Base-by-base conservation (phyloP, 1,140 invertebrate genomes). In the Drosophila serrata region DNA sequence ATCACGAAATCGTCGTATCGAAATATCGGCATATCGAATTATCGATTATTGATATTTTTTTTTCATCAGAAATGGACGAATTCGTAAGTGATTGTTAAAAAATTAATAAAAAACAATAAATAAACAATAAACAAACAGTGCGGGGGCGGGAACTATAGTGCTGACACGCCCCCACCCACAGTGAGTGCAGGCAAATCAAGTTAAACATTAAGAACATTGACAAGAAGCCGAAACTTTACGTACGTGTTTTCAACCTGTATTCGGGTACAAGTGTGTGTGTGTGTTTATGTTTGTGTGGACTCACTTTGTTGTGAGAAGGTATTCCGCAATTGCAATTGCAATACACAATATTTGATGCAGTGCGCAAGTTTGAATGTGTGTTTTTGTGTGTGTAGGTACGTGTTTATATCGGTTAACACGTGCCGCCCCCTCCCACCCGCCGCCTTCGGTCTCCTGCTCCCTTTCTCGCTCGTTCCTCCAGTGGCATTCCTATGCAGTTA, bases 221-320 rank as follows among this genome's bases (percentile, higher is more conserved):
- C 19, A 37, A 27, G 35, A 58, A 72, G 27, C 46, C 69, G 56
- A 74, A 74, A 62, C 53, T 62, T 62, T 29, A 58, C 69, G 49
- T 76, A 61, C 53, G 55, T 76, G 62, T 69, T 67, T 76, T 67
- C 67, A 67, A 77, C 63, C 63, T 78, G 74, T 60, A 69, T 78
- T 60, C 40, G 29, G n/a, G 17, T 42, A 7, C 13, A 3, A n/a
- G 69, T 74, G n/a, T 74, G n/a, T n/a, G 48, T 48, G 56, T 31
- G 24, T 43, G 37, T 48, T 46, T 67, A 55, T 48, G 45, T 57
- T 37, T 29, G 46, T 57, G 40, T 76, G 43, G 12, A 37, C 60
- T 53, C 45, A 59, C 42, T 43, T 12, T 65, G 33, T 53, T 62
- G 15, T 62, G 24, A 27, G 9, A 6, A 35, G 46, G 39, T 65